Evolutionary conservation across 2,888 invertebrate species (phyloP).

Genomic region (Leptinotarsa rubiginosa): DNA sequence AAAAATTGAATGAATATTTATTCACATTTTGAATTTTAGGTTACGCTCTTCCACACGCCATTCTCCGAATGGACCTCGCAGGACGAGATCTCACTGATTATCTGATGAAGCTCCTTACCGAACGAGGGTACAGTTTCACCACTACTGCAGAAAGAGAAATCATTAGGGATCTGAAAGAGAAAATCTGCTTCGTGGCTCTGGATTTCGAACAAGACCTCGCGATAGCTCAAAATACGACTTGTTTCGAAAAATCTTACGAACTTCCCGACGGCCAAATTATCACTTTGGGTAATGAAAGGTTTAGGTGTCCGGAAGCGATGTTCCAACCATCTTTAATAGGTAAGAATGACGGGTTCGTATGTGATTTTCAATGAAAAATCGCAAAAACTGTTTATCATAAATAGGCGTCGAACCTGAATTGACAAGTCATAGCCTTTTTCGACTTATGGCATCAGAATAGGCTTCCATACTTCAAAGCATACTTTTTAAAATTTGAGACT

Average conservation of each 20-base stretch:
- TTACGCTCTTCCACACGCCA: conserved; percentile 65
- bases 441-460: too few relatives aligned
- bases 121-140: conserved; percentile 65
- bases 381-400: too few relatives aligned
- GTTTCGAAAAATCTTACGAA: conserved; percentile 74
- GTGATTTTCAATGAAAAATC: too few relatives aligned
- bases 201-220: conserved; percentile 69
- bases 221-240: conserved; percentile 75
- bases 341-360: conserved; percentile 9
- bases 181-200: conserved; percentile 79
- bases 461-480: too few relatives aligned
- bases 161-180: conserved; percentile 72
- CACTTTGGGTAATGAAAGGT: conserved; percentile 75
- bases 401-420: too few relatives aligned
- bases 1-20: neutral
- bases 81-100: conserved; percentile 65
- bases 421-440: too few relatives aligned
- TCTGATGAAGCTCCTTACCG: conserved; percentile 65
- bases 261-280: conserved; percentile 65
- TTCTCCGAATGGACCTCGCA: conserved; percentile 64
- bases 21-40: conserved; percentile 53
- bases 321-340: conserved; percentile 70
- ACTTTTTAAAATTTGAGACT: too few relatives aligned
- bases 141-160: conserved; percentile 65
- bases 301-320: conserved; percentile 74